phyloP scores from a whole-genome alignment of 2,797 vertebrate species.

The Alfaro cultratus region DNA sequence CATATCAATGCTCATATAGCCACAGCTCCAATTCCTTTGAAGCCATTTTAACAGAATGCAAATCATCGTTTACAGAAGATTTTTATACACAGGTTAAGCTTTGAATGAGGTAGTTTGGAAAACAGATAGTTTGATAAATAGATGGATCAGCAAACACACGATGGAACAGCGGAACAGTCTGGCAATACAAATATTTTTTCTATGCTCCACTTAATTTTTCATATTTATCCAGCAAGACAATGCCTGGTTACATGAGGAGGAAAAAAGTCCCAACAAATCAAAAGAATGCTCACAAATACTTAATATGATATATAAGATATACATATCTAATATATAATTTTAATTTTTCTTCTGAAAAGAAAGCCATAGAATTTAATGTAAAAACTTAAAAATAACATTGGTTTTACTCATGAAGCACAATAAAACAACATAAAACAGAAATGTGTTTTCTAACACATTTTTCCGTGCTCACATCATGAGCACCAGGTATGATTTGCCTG shows the following conservation, averaged over 20 bases:
- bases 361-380: not conserved
- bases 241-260: too few species aligned
- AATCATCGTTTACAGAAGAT: not conserved
- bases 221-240: too few species aligned
- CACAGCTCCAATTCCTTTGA: not conserved
- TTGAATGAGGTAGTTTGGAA: not conserved
- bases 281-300: too few species aligned
- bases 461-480: not conserved
- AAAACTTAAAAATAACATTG: not conserved
- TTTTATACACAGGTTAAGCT: not conserved
- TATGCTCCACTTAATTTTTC: too few species aligned
- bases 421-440: not conserved
- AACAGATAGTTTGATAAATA: too few species aligned
- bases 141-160: too few species aligned
- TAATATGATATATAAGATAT: too few species aligned
- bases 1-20: not conserved
- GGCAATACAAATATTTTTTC: too few species aligned
- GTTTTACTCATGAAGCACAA: not conserved
- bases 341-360: not conserved
- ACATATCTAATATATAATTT: not conserved
- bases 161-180: too few species aligned
- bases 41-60: not conserved
- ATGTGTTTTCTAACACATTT: not conserved
- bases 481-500: not conserved
- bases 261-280: too few species aligned